Percentiles rank a stretch among this genome's conserved stretches.
Evolutionary conservation across 1,140 invertebrate genomes (phyloP).

Genomic region (Drosophila subpulchrella): DNA sequence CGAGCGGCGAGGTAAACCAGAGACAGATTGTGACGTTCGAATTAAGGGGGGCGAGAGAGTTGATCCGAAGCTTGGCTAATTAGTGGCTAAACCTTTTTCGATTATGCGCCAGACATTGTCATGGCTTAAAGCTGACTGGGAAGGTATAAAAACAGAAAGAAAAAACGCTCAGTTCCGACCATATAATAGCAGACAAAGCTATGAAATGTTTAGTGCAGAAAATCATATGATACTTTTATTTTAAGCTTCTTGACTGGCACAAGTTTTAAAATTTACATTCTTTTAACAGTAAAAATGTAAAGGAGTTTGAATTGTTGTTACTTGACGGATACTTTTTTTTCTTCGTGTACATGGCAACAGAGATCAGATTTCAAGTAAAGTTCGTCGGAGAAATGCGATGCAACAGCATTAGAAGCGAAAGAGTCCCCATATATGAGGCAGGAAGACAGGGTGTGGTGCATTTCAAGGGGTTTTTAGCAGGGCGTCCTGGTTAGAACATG

Average conservation of each 20-base stretch:
- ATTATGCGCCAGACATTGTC: constrained; percentile 46
- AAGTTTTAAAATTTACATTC: too few relatives aligned
- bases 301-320: neutral
- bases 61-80: constrained; percentile 49
- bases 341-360: constrained; percentile 14
- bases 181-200: too few relatives aligned
- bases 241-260: too few relatives aligned
- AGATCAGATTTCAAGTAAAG: constrained; percentile 54
- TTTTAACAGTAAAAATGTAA: too few relatives aligned
- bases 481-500: constrained; percentile 28
- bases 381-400: constrained; percentile 31
- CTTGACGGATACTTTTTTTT: neutral
- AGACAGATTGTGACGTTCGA: constrained; percentile 40
- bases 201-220: too few relatives aligned
- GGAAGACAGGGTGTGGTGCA: neutral
- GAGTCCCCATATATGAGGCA: constrained; percentile 22
- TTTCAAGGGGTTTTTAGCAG: neutral
- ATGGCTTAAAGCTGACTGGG: constrained; percentile 33
- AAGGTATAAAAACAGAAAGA: neutral
- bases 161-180: neutral
- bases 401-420: constrained; percentile 43
- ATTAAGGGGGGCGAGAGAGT: neutral
- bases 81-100: constrained; percentile 64
- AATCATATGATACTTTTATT: too few relatives aligned
- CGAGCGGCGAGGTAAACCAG: constrained; percentile 10